Base-by-base conservation (phyloP, 2,113 vertebrate genomes). In the Malurus cyaneus region DNA sequence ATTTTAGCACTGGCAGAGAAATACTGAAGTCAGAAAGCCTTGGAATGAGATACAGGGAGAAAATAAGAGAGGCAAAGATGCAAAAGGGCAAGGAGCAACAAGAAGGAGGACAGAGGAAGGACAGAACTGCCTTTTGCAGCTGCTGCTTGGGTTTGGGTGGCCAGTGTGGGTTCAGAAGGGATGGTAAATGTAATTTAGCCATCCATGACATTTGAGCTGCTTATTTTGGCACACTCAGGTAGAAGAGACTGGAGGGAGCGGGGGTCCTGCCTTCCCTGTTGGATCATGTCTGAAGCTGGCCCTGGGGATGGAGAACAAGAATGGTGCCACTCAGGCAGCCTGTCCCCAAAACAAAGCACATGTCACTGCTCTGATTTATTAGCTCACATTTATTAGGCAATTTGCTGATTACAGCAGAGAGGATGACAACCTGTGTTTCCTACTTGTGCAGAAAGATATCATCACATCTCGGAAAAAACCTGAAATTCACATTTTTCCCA, bases 401-500 rank as follows among this genome's bases (percentile, higher is more conserved):
- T 60, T 32, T 31, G 8, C 24, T 42, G 21, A 41, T 60, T n/a
- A 80, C 14, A 72, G 21, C n/a, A 69, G 50, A 64, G 70, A 61
- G 14, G 10, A 72, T 69, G 39, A 53, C 29, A 62, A 28, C 36
- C 10, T 53, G 28, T 1, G 34, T 44, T 86, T 90, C 41, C 46
- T 50, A 62, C 23, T 34, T 14, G 23, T 0, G 4, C 20, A 65
- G 47, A 24, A 56, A 60, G 57, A 57, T 60, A 78, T 8, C 18
- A 83, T 29, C 8, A 3, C 15, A 3, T 49, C 28, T 82, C 0
- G 0, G 46, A 41, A 61, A 70, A 80, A 29, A 7, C 9, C 56
- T 25, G 52, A 82, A 69, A 81, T 59, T 41, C 42, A 24, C 32
- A 15, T 20, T 92, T 93, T 92, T 91, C 81, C 62, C 76, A 46